Evolutionary conservation across 2,113 vertebrate genomes (phyloP).

Genomic region (Hypocryptadius cinnamomeus): DNA sequence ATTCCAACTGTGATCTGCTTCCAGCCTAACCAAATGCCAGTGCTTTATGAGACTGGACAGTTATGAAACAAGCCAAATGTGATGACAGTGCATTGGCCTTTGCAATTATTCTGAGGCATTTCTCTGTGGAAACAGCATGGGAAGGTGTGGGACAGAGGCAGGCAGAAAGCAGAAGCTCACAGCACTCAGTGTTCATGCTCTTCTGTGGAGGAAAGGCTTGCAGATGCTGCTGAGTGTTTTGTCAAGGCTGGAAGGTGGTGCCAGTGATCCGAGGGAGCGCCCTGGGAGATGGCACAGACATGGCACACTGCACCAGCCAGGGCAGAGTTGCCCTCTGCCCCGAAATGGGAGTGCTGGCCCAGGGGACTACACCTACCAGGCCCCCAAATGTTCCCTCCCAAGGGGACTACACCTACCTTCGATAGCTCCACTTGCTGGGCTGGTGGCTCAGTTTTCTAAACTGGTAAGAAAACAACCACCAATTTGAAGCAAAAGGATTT

Average conservation of each 20-base stretch:
- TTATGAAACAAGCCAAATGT: background rate
- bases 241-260: background rate
- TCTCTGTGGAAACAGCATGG: background rate
- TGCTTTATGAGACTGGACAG: background rate
- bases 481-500: background rate
- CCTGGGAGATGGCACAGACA: background rate
- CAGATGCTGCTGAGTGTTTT: background rate
- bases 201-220: background rate
- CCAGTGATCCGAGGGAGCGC: accelerated
- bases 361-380: background rate
- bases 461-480: background rate
- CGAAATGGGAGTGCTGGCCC: background rate
- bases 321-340: accelerated
- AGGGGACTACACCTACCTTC: background rate
- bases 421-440: background rate
- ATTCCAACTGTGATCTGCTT: background rate
- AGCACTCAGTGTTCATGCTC: accelerated
- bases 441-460: background rate
- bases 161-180: background rate
- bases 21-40: background rate
- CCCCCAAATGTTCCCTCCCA: background rate
- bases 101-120: background rate
- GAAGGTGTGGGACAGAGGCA: background rate
- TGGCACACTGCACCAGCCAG: background rate
- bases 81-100: background rate